Evolutionary conservation across 92 coral and sea anemone species (phyloP), one percentile per base, ranked within the genome.

Genomic region (Porites lobata): DNA sequence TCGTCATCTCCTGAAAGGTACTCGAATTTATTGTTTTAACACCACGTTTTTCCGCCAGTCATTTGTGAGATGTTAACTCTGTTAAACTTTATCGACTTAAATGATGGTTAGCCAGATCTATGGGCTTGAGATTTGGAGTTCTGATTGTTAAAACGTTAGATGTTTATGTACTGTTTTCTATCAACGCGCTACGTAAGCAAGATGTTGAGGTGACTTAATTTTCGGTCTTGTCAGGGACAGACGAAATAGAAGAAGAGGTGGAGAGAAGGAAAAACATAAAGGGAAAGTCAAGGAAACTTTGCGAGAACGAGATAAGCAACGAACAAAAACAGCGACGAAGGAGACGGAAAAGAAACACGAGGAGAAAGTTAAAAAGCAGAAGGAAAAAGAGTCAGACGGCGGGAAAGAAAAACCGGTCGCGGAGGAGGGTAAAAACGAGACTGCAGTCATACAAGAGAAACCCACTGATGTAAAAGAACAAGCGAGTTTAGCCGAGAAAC

Each of bases 1-100:
- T 93, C 98, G 18, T 91, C 98, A 8, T 95, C 98, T 14, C 98
- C 98, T 14, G 98, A 93, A 82, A 91, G 98, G 98, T 92, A 80
- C 19, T 56, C 13, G 59, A 17, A 9, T 13, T 69, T 24, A 21
- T 24, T 22, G 47, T 38, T 38, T 38, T 38, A 38, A 32, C 7
- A 19, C 74, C n/a, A 24, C 13, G n/a, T 69, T 9, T 9, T 22
- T 9, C 47, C 13, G 7, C 14, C 19, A 67, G 47, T 38, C 47
- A 38, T 38, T 38, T 4, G 47, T 38, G 47, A 38, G 47, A 38
- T 4, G 47, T 38, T 38, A 38, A 38, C 47, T 38, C 47, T 38
- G 5, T 38, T 38, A 38, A 38, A 38, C 47, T 3, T 38, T 38
- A 38, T 38, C 47, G 47, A 38, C 47, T 38, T 38, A 38, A 38